A percentile compares a stretch with the other conserved stretches of the same genome.
Conservation (phyloP, 2,113 vertebrate genomes). For the Myiozetetes cayanensis region DNA sequence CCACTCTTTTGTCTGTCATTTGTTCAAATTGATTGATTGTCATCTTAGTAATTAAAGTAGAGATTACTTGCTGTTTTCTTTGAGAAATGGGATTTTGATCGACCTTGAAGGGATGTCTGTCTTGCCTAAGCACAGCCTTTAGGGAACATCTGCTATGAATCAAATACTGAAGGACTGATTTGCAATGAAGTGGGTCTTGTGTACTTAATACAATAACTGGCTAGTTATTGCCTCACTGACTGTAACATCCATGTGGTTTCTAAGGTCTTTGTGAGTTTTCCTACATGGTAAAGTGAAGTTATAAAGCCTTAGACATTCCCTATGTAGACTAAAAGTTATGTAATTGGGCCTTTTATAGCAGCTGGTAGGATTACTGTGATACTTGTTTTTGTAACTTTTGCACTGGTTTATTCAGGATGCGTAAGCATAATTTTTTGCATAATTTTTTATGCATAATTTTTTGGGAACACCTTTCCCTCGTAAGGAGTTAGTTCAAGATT, state of each 20-base stretch:
- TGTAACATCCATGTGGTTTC: neutral
- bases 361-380: neutral
- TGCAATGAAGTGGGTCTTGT: neutral
- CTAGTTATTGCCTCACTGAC: neutral
- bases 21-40: neutral
- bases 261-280: neutral
- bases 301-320: neutral
- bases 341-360: neutral
- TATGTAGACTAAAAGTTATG: neutral
- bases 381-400: neutral
- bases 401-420: neutral
- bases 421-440: neutral
- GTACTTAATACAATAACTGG: fast-evolving
- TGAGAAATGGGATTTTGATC: neutral
- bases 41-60: neutral
- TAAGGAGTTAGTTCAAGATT: neutral
- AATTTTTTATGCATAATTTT: neutral
- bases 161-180: neutral
- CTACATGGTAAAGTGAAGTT: neutral
- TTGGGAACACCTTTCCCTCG: neutral
- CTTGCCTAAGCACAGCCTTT: neutral
- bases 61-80: constrained; percentile 7
- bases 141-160: neutral
- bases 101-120: neutral
- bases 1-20: constrained; percentile 2